Percentiles rank a stretch among this genome's conserved stretches.
Conservation (phyloP, 2,888 invertebrate species). For the Drosophila antonietae region DNA sequence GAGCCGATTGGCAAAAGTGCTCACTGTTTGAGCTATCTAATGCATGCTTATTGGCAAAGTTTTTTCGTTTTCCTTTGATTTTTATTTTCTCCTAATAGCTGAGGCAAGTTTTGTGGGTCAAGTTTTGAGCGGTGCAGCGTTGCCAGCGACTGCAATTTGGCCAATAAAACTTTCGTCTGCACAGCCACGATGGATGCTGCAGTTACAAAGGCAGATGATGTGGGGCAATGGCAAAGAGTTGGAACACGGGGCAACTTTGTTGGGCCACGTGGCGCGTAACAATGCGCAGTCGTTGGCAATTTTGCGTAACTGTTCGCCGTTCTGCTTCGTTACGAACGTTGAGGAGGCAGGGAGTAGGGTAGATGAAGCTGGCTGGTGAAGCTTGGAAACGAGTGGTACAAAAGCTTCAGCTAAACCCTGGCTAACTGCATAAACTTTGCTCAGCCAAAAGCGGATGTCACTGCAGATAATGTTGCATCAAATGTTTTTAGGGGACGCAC, state of each 20-base stretch:
- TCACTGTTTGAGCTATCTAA: conserved; percentile 31
- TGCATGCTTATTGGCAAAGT: conserved; percentile 66
- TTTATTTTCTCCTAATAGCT: conserved; percentile 38
- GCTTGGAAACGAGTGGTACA: not conserved
- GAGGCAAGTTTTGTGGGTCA: conserved; percentile 64
- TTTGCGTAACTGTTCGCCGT: conserved; percentile 76
- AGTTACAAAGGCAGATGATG: conserved; percentile 5
- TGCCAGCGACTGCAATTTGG: conserved; percentile 57
- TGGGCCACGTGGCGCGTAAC: conserved; percentile 73
- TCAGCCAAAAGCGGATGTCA: conserved; percentile 60
- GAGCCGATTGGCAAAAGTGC: conserved; percentile 12
- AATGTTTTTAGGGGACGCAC: conserved; percentile 57
- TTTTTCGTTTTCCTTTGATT: conserved; percentile 27
- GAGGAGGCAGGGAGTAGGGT: not conserved
- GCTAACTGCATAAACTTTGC: conserved; percentile 60
- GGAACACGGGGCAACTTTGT: conserved; percentile 54
- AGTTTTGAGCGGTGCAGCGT: conserved; percentile 47
- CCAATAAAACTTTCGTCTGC: conserved; percentile 71
- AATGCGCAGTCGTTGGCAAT: conserved; percentile 76
- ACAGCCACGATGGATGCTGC: conserved; percentile 38
- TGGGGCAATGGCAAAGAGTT: not conserved
- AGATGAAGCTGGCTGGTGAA: too few species aligned
- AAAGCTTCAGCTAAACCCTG: conserved; percentile 15
- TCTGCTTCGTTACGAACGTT: conserved; percentile 68
- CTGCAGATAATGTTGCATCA: conserved; percentile 70